Evolutionary conservation across 2,797 vertebrate genomes (phyloP), one percentile per base, ranked within the genome.

Genomic region (Anolis apletophallus): DNA sequence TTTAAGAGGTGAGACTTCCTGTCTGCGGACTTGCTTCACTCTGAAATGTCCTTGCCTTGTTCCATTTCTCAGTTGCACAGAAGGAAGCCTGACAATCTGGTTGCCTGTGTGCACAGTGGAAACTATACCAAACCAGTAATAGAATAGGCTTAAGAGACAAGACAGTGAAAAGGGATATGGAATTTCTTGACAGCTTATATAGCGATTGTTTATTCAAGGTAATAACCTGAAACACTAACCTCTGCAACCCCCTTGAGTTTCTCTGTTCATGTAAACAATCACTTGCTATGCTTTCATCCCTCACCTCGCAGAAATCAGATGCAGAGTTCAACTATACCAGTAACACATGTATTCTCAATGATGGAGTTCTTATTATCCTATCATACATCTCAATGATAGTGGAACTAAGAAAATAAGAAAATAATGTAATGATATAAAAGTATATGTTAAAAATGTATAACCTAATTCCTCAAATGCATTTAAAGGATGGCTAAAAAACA

Each of bases 201-300:
- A 81, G 46, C 32, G 12, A 78, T 55, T 55, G 10, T 50, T 73
- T 61, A 67, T 80, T 81, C 46, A 74, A 86, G 32, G 46, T 67
- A 86, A 86, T 74, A 54, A 81, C 19, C 29, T 61, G 78, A 50
- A 74, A 36, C 3, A 32, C 40, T 61, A 80, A 50, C 36, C 54
- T 73, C 19, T 52, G 50, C n/a, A 74, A 55, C 23, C 26, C 50
- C 29, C 50, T 67, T 81, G 69, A 34, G 57, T 40, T 55, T 81
- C 55, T 36, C 26, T 73, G 46, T 54, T 81, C 79, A 81, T 75
- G 26, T 72, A 85, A 85, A 80, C 57, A 74, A 81, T 74, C 16
- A 23, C 57, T 36, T 73, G 21, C n/a, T 84, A 5, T 92, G 86
- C 50, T 54, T 88, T 94, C 89, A 91, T 82, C 87, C 61, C 74